Percentiles rank a stretch among this genome's conserved stretches.
These are phyloP conservation scores for Adelges cooleyi DNA, from an alignment of 1,140 invertebrate species.

Conservation along the genomic window DNA sequence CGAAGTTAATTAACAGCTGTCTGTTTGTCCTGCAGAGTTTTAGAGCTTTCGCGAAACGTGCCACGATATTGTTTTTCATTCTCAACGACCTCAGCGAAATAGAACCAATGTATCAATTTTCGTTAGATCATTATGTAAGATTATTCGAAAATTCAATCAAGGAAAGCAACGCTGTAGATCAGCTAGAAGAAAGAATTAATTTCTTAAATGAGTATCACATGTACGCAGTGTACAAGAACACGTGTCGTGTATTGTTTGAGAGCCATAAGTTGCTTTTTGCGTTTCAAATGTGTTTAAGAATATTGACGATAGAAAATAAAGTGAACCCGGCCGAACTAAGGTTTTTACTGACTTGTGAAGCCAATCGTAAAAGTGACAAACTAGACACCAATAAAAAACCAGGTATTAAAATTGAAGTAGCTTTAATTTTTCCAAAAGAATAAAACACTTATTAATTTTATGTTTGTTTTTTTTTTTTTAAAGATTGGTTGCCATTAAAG, in stretches of 20 bases:
- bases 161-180: slow-evolving; percentile 55
- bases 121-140: slow-evolving; percentile 79
- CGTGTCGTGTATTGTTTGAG: slow-evolving; percentile 84
- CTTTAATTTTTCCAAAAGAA: background rate
- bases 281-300: slow-evolving; percentile 39
- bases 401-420: no score
- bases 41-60: slow-evolving; percentile 68
- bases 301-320: background rate
- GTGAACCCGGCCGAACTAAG: background rate
- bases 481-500: background rate
- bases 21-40: background rate
- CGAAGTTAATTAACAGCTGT: background rate
- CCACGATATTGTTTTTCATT: slow-evolving; percentile 85
- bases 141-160: slow-evolving; percentile 59
- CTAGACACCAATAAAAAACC: background rate
- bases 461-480: background rate
- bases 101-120: slow-evolving; percentile 93
- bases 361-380: background rate
- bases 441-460: background rate
- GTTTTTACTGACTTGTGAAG: background rate
- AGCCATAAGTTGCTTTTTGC: slow-evolving; percentile 90
- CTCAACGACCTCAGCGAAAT: slow-evolving; percentile 79
- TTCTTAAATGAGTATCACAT: slow-evolving; percentile 74
- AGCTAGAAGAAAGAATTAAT: slow-evolving; percentile 50
- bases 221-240: slow-evolving; percentile 74